Evolutionary conservation across 2,888 invertebrate species (phyloP).

Genomic region (Catocala nupta): DNA sequence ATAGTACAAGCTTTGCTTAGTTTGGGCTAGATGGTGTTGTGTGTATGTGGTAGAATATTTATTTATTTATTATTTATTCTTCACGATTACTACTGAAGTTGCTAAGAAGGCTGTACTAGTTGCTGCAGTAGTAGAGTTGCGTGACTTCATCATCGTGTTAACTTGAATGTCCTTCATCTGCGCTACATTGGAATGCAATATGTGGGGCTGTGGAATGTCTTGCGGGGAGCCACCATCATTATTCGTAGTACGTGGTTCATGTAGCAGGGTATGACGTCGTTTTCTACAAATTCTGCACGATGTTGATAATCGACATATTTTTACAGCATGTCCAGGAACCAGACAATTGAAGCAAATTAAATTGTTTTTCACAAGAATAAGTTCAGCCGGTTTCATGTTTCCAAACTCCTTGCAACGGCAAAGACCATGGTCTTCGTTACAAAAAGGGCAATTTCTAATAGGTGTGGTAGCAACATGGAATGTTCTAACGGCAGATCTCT

Average conservation of each 20-base stretch:
- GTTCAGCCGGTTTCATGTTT: conserved; percentile 4
- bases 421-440: conserved; percentile 4
- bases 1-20: too few species aligned
- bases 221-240: too few species aligned
- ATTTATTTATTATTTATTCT: too few species aligned
- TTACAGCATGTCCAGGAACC: conserved; percentile 7
- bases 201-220: too few species aligned
- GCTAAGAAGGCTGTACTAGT: too few species aligned
- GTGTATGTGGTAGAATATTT: too few species aligned
- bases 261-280: conserved; percentile 13
- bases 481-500: neutral
- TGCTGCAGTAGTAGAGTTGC: too few species aligned
- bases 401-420: conserved; percentile 7
- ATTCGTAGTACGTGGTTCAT: neutral
- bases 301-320: conserved; percentile 3
- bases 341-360: conserved; percentile 14
- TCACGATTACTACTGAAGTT: too few species aligned
- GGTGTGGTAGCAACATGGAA: conserved; percentile 4
- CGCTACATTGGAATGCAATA: too few species aligned
- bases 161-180: too few species aligned
- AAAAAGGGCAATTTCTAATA: conserved; percentile 4
- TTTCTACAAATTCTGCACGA: conserved; percentile 1
- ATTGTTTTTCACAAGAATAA: neutral
- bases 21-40: too few species aligned
- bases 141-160: too few species aligned